These are phyloP conservation scores for Dromiciops gliroides DNA, from an alignment of 2,113 vertebrate genomes.

Conservation along the genomic window DNA sequence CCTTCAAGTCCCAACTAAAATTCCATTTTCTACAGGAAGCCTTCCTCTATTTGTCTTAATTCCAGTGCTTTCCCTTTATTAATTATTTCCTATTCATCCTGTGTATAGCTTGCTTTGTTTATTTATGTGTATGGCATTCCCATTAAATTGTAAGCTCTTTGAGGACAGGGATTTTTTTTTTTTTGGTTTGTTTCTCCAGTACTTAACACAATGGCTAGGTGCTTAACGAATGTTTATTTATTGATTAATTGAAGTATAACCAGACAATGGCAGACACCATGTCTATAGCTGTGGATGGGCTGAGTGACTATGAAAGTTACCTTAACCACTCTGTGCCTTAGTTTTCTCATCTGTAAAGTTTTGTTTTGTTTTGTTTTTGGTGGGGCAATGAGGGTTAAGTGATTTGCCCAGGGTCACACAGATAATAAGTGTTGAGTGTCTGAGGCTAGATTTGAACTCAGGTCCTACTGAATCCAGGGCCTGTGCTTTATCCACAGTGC, in stretches of 20 bases:
- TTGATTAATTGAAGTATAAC: neutral
- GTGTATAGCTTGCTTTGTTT: neutral
- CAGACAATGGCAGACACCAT: neutral
- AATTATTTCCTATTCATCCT: neutral
- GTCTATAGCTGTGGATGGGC: neutral
- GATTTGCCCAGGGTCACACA: too few species aligned
- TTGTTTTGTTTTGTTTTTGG: too few species aligned
- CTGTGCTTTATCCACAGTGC: too few species aligned
- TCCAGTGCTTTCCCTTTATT: neutral
- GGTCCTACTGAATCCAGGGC: too few species aligned
- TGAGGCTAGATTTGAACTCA: too few species aligned
- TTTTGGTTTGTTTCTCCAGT: neutral
- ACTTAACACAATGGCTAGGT: neutral
- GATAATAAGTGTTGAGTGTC: too few species aligned
- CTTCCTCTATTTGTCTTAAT: neutral
- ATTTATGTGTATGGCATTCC: neutral
- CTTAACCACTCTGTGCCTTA: neutral
- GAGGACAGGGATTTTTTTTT: neutral
- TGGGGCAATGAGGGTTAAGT: too few species aligned
- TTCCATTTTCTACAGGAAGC: neutral
- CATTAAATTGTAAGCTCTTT: neutral
- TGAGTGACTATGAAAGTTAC: neutral
- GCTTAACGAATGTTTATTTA: neutral
- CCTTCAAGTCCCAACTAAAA: neutral
- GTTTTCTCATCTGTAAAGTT: neutral